These are phyloP conservation scores for Cactoblastis cactorum DNA, from an alignment of 2,888 invertebrate genomes.

Conservation along the genomic window DNA sequence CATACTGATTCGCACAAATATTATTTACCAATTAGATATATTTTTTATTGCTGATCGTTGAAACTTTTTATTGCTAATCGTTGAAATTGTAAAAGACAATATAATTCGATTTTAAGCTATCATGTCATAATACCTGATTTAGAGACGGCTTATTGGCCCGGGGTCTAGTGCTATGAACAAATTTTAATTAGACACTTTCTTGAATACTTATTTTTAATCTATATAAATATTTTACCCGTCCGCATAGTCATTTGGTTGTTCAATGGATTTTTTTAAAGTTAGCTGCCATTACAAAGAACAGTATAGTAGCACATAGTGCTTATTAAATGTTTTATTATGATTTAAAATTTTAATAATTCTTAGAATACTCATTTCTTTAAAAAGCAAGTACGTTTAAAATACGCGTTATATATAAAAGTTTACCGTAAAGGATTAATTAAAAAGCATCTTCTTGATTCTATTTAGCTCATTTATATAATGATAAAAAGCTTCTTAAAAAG, in stretches of 20 bases:
- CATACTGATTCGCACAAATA: slow-evolving; percentile 33
- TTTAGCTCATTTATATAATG: slow-evolving; percentile 38
- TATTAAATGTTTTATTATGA: slow-evolving; percentile 18
- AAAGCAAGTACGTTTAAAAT: slow-evolving; percentile 4
- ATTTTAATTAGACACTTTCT: slow-evolving; percentile 14
- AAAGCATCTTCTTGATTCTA: slow-evolving; percentile 31
- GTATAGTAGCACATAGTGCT: slow-evolving; percentile 38
- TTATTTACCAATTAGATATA: slow-evolving; percentile 15
- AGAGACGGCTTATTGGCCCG: slow-evolving; percentile 27
- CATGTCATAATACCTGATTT: slow-evolving; percentile 18
- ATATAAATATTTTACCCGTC: slow-evolving; percentile 37
- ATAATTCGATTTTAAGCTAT: slow-evolving; percentile 25
- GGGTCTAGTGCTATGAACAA: background rate
- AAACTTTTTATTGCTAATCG: slow-evolving; percentile 12
- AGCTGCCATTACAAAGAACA: slow-evolving; percentile 30
- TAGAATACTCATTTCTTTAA: slow-evolving; percentile 3
- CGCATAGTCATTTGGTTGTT: slow-evolving; percentile 29
- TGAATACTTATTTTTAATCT: slow-evolving; percentile 20
- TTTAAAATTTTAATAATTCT: slow-evolving; percentile 13
- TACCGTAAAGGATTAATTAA: slow-evolving; percentile 11
- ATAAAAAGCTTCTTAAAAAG: slow-evolving; percentile 29
- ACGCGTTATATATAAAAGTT: slow-evolving; percentile 4
- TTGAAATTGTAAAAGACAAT: slow-evolving; percentile 30
- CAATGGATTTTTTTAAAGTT: slow-evolving; percentile 31
- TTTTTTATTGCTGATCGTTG: slow-evolving; percentile 19